Base-by-base conservation (phyloP, 1,140 invertebrate species). In the Drosophila chauvacae region DNA sequence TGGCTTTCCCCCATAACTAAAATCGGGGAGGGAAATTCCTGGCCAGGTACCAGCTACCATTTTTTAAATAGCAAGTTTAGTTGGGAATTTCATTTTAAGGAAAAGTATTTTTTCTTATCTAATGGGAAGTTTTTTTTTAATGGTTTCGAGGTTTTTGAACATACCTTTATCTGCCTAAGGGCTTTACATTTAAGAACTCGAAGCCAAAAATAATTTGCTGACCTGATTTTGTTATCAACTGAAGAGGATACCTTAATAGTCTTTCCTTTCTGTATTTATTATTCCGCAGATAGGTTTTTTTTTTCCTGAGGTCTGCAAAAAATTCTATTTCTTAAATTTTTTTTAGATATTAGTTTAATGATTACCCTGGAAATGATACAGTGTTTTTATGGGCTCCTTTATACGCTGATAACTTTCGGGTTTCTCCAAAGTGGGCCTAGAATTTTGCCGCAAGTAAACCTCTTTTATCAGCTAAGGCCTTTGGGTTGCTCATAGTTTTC, bases 1-100 rank as follows among this genome's bases (percentile, higher is more conserved):
- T 51, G 23, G 60, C 65, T 69, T 69, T 69, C 65, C 60, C 65
- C 61, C 35, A 48, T 20, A n/a, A 51, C 26, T 42, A 35, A 64
- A 68, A 42, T 28, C 47, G 48, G 33, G 23, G 48, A 23, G 30
- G 55, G 23, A 55, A 70, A 70, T 37, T 45, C 45, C 66, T 44
- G 39, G 10, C 30, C 44, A 48, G 28, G 18, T 50, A 28, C 26
- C 26, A 35, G 57, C 26, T 61, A 51, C 2, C n/a, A 11, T 18
- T 44, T 23, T 28, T 28, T 7, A 13, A 18, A 30, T 6, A 14
- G 23, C 13, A 13, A 26, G 45, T 28, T 30, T 48, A 5, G 7
- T 53, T 4, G 18, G 51, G 18, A 35, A 53, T 55, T 55, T 23
- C 7, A 55, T 55, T 23, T 37, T 2, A 37, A 6, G 4, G 6